Conservation (phyloP, 2,888 invertebrate species). For the Cephus nigrinus region DNA sequence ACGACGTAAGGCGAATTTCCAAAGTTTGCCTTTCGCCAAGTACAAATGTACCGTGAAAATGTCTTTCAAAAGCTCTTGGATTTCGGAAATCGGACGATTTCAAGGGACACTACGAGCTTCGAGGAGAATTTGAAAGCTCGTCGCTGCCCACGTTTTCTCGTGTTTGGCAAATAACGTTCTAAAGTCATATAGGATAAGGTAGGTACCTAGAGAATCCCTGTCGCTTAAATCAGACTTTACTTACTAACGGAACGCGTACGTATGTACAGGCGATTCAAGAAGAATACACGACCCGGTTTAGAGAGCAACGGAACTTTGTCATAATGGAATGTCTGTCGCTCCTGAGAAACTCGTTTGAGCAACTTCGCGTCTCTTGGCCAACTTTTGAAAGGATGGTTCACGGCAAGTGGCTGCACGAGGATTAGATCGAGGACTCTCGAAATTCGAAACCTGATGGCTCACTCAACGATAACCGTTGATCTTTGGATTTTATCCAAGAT, state of each 20-base stretch:
- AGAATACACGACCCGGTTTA: not conserved
- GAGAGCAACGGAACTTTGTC: slow-evolving; percentile 1
- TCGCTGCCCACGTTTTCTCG: not conserved
- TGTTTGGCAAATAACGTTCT: not conserved
- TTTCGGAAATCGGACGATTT: not conserved
- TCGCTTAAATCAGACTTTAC: slow-evolving; percentile 1
- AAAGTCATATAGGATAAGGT: not conserved
- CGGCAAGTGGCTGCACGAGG: not conserved
- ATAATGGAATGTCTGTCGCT: slow-evolving; percentile 4
- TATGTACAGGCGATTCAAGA: not conserved
- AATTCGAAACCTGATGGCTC: not conserved
- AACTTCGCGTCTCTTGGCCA: not conserved
- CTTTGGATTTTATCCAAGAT: not conserved
- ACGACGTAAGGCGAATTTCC: not conserved
- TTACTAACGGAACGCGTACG: not conserved
- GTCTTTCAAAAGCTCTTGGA: not conserved
- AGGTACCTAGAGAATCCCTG: not conserved
- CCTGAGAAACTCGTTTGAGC: not conserved
- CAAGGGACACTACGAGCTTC: not conserved
- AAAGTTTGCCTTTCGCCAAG: not conserved
- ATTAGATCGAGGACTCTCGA: not conserved
- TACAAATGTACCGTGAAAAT: not conserved
- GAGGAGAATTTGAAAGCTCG: not conserved
- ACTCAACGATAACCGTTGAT: not conserved
- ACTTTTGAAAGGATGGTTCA: not conserved